Evolutionary conservation across 2,113 vertebrate species (phyloP), one percentile per base, ranked within the genome.

Genomic region (Lycocorax pyrrhopterus): DNA sequence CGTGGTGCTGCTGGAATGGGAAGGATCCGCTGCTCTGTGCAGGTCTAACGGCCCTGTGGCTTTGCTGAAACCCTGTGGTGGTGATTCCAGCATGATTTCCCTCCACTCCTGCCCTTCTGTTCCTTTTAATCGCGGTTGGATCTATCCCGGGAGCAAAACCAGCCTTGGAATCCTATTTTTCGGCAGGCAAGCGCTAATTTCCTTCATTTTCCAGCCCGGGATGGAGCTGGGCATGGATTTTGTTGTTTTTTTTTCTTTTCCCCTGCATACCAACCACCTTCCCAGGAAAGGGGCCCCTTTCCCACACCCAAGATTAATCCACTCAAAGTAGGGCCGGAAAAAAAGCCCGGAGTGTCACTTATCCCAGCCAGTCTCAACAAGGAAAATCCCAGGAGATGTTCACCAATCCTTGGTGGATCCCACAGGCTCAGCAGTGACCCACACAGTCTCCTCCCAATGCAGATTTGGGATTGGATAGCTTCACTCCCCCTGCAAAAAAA

Each of bases 231-330:
- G 84, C 67, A 72, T 3, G 6, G 47, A 5, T 92, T 92, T 82
- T 84, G n/a, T n/a, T n/a, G 5, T 63, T 53, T 55, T 79, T 71
- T 60, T 71, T 60, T 90, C 74, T 79, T 39, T 33, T n/a, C 6
- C 71, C 43, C 62, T 79, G 92, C 92, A 96, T 92, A 92, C 95
- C 94, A 96, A 55, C 67, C 67, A 67, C 92, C 94, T 96, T 86
- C 83, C 92, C 92, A 94, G 92, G 95, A 96, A 95, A 94, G 92
- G 92, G 94, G 92, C 95, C 94, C 89, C 94, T 90, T 92, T 90
- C 84, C 92, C 79, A 94, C 89, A 95, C 84, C 80, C 89, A 76
- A 94, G 72, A 72, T 85, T 72, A 92, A 94, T 90, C 84, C 83
- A 96, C 60, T 52, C 87, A 55, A 88, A 3, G 15, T 19, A 63